A percentile compares a stretch with the other conserved stretches of the same genome.
Evolutionary conservation across 2,113 vertebrate genomes (phyloP).

Genomic region (Etheostoma cragini): DNA sequence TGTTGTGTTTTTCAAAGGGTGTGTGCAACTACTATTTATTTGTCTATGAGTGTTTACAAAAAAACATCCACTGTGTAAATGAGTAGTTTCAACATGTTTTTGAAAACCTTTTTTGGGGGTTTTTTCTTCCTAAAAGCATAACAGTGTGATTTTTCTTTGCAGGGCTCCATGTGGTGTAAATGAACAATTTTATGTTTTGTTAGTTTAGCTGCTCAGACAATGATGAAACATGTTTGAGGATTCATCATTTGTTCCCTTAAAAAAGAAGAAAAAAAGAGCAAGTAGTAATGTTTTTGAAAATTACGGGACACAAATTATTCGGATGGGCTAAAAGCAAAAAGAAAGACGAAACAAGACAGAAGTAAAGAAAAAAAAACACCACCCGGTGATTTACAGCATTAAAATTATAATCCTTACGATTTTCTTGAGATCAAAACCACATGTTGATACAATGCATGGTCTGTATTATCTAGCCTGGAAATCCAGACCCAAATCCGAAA

Average conservation of each 20-base stretch:
- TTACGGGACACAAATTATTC: constrained; percentile 2
- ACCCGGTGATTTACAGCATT: background rate
- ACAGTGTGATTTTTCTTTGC: background rate
- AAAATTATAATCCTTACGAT: background rate
- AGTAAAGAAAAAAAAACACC: background rate
- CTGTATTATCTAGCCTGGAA: background rate
- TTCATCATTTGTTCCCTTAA: background rate
- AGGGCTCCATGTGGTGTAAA: background rate
- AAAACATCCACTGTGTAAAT: too few species aligned
- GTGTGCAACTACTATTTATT: too few species aligned
- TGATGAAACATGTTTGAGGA: constrained; percentile 16
- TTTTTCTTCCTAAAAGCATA: background rate
- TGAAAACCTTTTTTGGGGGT: background rate
- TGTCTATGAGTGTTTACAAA: too few species aligned
- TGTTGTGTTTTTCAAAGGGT: too few species aligned
- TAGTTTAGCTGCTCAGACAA: background rate
- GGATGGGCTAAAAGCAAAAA: background rate
- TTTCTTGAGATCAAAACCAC: background rate
- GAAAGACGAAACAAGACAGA: constrained; percentile 6
- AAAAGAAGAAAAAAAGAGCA: background rate
- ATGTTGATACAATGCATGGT: background rate
- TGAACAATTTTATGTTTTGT: background rate
- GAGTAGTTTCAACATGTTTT: background rate
- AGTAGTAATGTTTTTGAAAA: background rate
- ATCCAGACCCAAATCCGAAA: too few species aligned